Evolutionary conservation across 2,888 invertebrate genomes (phyloP).

Genomic region (Drosophila hamatofila): DNA sequence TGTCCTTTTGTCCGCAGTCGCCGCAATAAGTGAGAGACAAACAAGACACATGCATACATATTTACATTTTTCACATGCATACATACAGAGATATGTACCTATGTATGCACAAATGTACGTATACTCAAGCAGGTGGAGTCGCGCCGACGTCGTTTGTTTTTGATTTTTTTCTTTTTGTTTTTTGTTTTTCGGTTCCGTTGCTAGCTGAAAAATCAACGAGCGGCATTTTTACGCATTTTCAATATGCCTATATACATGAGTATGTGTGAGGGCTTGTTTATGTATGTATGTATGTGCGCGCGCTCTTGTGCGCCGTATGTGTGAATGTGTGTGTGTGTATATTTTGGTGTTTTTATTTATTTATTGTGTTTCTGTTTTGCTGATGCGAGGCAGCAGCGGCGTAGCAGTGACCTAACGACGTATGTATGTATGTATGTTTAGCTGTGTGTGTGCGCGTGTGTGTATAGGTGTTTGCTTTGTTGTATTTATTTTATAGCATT

Average conservation of each 20-base stretch:
- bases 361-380: conserved; percentile 80
- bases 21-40: conserved; percentile 62
- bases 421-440: conserved; percentile 18
- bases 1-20: conserved; percentile 54
- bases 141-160: conserved; percentile 69
- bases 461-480: conserved; percentile 52
- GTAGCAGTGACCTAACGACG: conserved; percentile 69
- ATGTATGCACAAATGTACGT: conserved; percentile 19
- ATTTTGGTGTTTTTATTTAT: conserved; percentile 78
- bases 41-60: conserved; percentile 55
- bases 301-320: conserved; percentile 16
- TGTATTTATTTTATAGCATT: conserved; percentile 73
- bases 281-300: conserved; percentile 41
- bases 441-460: conserved; percentile 21
- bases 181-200: conserved; percentile 59
- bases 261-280: conserved; percentile 39
- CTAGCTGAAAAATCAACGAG: conserved; percentile 80
- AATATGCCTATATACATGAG: conserved; percentile 53
- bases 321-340: conserved; percentile 51
- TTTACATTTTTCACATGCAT: conserved; percentile 49
- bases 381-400: conserved; percentile 55
- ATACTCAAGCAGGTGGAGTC: conserved; percentile 74
- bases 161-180: conserved; percentile 31
- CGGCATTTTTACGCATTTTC: conserved; percentile 82
- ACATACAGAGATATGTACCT: conserved; percentile 22